Base-by-base conservation (phyloP, 1,140 invertebrate species). In the Platyscapa corneri region DNA sequence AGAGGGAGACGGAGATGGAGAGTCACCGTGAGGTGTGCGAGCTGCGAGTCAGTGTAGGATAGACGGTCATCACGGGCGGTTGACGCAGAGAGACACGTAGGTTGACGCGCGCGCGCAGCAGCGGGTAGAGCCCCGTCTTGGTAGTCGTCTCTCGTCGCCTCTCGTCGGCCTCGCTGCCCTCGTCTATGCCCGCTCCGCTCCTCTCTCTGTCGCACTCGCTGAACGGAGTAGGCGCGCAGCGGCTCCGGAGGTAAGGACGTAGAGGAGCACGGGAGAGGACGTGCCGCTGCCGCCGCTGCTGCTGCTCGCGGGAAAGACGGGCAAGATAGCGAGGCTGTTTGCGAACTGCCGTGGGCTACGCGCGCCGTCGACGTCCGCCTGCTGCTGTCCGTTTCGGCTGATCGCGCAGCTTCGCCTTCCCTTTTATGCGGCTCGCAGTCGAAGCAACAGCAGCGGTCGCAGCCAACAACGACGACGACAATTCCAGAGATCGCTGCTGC, bases 401-500 rank as follows among this genome's bases (percentile, higher is more conserved):
- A 30, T 67, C 64, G 64, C 30, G 30, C 83, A 72, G 75, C 83
- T 79, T 12, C 76, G 76, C 49, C 83, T 79, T 20, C 76, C 83
- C 65, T 84, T 84, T 84, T 84, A 84, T 84, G 83, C 76, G 64
- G 83, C 75, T 32, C 75, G 75, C 34, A n/a, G 74, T 32, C 32
- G 82, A 32, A 79, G 53, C 56, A 60, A 30, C 76, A 46, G 53
- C 77, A 65, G n/a, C 56, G 37, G 34, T 49, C 0, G 56, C 14
- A 39, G 65, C 12, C 81, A 39, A 30, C 74, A 20, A 46, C 56
- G 74, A 83, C 18, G 72, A 75, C 74, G 60, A 42, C 37, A 39
- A 30, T 14, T 65, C 74, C 82, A 70, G 46, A 32, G 30, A 53
- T 77, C 60, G 64, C 65, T 84, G 64, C 76, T 82, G 67, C 70